Percentiles rank a stretch among this genome's conserved stretches.
Conservation (phyloP, 2,113 vertebrate species). For the Spheniscus mendiculus region DNA sequence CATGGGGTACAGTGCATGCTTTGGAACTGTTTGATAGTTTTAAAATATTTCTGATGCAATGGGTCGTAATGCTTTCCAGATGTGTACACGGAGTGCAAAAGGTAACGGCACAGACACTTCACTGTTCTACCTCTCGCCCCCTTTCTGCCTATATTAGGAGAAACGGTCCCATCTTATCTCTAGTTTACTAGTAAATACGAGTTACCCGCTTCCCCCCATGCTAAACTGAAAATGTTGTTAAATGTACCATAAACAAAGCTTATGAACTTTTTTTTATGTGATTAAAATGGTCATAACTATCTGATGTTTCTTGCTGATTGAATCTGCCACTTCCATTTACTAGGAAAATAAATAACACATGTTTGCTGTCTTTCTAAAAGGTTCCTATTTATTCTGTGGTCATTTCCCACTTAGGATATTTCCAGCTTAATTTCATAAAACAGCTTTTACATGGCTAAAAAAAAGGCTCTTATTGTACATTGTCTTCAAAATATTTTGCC, state of each 20-base stretch:
- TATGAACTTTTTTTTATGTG: constrained; percentile 87
- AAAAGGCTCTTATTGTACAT: constrained; percentile 72
- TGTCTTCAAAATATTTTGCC: constrained; percentile 78
- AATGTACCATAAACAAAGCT: constrained; percentile 82
- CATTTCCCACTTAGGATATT: constrained; percentile 82
- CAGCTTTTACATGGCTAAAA: constrained; percentile 75
- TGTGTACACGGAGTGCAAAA: constrained; percentile 66
- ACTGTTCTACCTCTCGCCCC: constrained; percentile 43
- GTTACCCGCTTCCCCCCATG: constrained; percentile 65
- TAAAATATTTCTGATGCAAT: constrained; percentile 76
- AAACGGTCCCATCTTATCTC: constrained; percentile 79
- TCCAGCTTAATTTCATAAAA: constrained; percentile 84
- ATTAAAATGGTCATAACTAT: constrained; percentile 96
- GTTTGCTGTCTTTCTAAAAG: constrained; percentile 82
- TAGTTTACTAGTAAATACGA: constrained; percentile 82
- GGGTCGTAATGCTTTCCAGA: constrained; percentile 76
- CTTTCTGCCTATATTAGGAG: constrained; percentile 11
- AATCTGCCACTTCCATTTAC: constrained; percentile 96
- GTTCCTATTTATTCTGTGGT: constrained; percentile 82
- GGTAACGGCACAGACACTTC: constrained; percentile 62
- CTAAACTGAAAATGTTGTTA: constrained; percentile 82
- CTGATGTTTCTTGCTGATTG: constrained; percentile 96
- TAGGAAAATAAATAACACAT: constrained; percentile 98
- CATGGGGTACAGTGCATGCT: constrained; percentile 65
- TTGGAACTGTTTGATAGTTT: constrained; percentile 76